Evolutionary conservation across 2,888 invertebrate species (phyloP).

Genomic region (Ashinkailepas kermadecensis): DNA sequence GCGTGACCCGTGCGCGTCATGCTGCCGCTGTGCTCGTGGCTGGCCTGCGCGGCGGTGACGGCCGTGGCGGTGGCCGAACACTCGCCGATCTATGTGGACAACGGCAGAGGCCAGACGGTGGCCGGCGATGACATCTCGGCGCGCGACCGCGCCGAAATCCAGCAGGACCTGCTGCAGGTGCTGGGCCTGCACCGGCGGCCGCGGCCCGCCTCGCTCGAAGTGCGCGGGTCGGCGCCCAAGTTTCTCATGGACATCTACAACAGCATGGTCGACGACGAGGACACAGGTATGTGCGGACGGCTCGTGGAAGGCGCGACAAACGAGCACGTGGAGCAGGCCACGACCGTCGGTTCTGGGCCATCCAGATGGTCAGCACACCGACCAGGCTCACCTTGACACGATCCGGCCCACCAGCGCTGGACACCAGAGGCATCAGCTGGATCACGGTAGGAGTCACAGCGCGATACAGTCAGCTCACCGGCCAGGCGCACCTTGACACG

Average conservation of each 20-base stretch:
- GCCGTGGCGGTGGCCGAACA: neutral
- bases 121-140: slow-evolving; percentile 2
- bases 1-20: neutral
- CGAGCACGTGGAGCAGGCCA: too few relatives aligned
- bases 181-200: slow-evolving; percentile 30
- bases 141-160: slow-evolving; percentile 25
- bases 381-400: too few relatives aligned
- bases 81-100: slow-evolving; percentile 19
- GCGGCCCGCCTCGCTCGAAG: neutral
- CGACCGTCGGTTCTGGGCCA: too few relatives aligned
- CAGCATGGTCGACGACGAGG: slow-evolving; percentile 13
- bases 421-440: too few relatives aligned
- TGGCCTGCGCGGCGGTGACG: neutral
- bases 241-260: slow-evolving; percentile 21
- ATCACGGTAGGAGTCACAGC: too few relatives aligned
- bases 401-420: too few relatives aligned
- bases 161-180: slow-evolving; percentile 27
- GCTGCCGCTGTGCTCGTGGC: neutral
- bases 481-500: too few relatives aligned
- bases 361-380: too few relatives aligned
- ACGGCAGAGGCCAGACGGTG: neutral
- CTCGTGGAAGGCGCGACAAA: neutral
- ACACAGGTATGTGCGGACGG: neutral
- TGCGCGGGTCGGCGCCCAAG: neutral
- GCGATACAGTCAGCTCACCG: too few relatives aligned